Evolutionary conservation across 2,888 invertebrate genomes (phyloP), one percentile per base, ranked within the genome.

Genomic region (Operophtera brumata): DNA sequence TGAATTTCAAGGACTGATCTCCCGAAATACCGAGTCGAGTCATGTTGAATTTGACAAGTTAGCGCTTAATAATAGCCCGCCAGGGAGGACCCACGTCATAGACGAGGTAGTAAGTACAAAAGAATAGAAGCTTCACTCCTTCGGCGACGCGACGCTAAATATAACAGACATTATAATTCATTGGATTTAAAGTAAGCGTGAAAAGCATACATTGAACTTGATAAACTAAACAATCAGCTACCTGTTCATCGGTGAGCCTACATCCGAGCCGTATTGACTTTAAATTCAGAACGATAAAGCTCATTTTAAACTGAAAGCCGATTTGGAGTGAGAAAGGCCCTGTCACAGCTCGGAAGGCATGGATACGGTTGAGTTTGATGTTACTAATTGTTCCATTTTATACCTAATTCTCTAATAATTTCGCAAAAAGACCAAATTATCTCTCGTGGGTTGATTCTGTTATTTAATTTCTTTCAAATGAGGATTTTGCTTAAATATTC

Each of bases 21-120:
- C 50, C 14, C 47, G 30, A 59, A 56, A 54, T 58, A 50, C 45
- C 2, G 20, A 20, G 20, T 20, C 35, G 44, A 59, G 57, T 55
- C 67, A 64, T 58, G 66, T 66, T 65, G 62, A 61, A 68, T 76
- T 73, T 75, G 76, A 74, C 71, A 72, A 72, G 72, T 70, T 66
- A 67, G 59, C 69, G 68, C 65, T 65, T 70, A 72, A 71, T 70
- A 72, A 71, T 64, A 58, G 56, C 36, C 43, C 41, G 39, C 65
- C 62, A 57, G 20, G 25, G 45, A 61, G 62, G 66, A 47, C 44
- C 50, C 57, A 63, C 65, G 59, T 48, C 51, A 40, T 20, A 32
- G 35, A 30, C 5, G 30, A 46, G 28, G 36, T 46, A 35, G 11
- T 12, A 20, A 36, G 13, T 26, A 28, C 6, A 1, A 30, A 8